A percentile compares a stretch with the other conserved stretches of the same genome.
Conservation (phyloP, 53 echinoderm and acorn worm genomes). For the Temnopleurus reevesii region DNA sequence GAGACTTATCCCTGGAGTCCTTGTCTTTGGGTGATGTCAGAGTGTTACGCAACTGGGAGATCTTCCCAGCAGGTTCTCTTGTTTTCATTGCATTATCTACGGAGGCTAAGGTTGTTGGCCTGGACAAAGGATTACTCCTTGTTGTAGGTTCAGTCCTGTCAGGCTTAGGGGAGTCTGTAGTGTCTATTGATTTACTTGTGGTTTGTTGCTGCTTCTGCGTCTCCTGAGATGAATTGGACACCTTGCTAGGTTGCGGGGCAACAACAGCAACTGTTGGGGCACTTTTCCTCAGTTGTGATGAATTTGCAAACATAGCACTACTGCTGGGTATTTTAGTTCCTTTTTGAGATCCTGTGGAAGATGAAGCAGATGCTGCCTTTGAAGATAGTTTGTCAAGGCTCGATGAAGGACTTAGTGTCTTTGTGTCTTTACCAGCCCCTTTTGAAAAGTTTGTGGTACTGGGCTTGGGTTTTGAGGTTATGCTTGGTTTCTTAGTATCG, state of each 20-base stretch:
- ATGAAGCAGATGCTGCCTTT: slow-evolving; percentile 45
- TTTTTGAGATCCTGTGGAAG: slow-evolving; percentile 61
- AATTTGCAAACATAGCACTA: slow-evolving; percentile 61
- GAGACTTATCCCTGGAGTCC: slow-evolving; percentile 50
- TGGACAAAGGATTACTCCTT: slow-evolving; percentile 2
- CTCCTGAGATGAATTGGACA: neutral
- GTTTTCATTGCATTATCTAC: slow-evolving; percentile 2
- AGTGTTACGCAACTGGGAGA: slow-evolving; percentile 54
- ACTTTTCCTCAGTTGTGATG: slow-evolving; percentile 55
- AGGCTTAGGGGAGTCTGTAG: slow-evolving; percentile 23
- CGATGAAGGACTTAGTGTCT: slow-evolving; percentile 61
- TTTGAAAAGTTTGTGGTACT: slow-evolving; percentile 41
- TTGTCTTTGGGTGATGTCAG: slow-evolving; percentile 51
- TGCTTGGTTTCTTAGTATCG: slow-evolving; percentile 35
- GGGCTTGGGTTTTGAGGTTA: slow-evolving; percentile 56
- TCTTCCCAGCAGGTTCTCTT: slow-evolving; percentile 28
- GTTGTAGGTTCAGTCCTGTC: slow-evolving; percentile 12
- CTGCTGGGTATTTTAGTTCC: slow-evolving; percentile 84
- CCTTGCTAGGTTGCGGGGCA: slow-evolving; percentile 76
- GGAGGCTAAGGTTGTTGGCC: slow-evolving; percentile 41
- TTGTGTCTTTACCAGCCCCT: slow-evolving; percentile 19
- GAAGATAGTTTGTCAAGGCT: slow-evolving; percentile 64
- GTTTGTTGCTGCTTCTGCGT: slow-evolving; percentile 7
- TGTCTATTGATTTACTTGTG: neutral
- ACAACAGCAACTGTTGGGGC: slow-evolving; percentile 62